Evolutionary conservation across 2,888 invertebrate genomes (phyloP).

Genomic region (Ophion ventricosus): DNA sequence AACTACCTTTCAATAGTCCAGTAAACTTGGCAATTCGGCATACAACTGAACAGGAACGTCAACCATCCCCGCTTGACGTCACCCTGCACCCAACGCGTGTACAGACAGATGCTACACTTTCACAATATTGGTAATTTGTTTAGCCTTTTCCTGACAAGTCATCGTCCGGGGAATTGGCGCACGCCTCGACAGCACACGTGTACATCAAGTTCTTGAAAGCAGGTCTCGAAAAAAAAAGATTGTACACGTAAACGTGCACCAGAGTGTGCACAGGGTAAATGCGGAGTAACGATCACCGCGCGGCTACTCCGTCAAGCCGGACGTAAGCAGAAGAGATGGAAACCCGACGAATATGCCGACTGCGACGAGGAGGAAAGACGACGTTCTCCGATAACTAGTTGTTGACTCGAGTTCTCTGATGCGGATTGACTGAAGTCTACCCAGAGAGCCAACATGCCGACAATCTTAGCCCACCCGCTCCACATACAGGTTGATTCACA

Average conservation of each 20-base stretch:
- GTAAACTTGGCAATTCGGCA: too few relatives aligned
- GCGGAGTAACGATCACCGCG: slow-evolving; percentile 27
- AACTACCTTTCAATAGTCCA: too few relatives aligned
- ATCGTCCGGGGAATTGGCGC: slow-evolving; percentile 9
- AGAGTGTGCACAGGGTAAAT: not conserved
- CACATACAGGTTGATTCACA: not conserved
- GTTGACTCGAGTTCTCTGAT: slow-evolving; percentile 72
- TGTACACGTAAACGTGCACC: not conserved
- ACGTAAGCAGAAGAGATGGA: slow-evolving; percentile 54
- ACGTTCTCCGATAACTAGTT: slow-evolving; percentile 74
- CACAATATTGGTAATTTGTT: too few relatives aligned
- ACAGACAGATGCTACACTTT: too few relatives aligned
- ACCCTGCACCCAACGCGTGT: too few relatives aligned
- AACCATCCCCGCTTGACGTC: too few relatives aligned
- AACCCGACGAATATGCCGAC: slow-evolving; percentile 55
- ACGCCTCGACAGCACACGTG: too few relatives aligned
- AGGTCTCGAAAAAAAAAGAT: slow-evolving; percentile 40
- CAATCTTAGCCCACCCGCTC: slow-evolving; percentile 65
- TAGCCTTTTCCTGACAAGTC: slow-evolving; percentile 41
- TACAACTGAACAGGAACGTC: too few relatives aligned
- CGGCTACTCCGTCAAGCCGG: slow-evolving; percentile 50
- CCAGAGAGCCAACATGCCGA: slow-evolving; percentile 68
- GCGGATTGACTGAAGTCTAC: slow-evolving; percentile 72
- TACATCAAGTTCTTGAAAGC: not conserved
- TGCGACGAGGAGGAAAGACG: slow-evolving; percentile 59